Base-by-base conservation (phyloP, 2,888 invertebrate genomes). In the Drosophila longiperda region DNA sequence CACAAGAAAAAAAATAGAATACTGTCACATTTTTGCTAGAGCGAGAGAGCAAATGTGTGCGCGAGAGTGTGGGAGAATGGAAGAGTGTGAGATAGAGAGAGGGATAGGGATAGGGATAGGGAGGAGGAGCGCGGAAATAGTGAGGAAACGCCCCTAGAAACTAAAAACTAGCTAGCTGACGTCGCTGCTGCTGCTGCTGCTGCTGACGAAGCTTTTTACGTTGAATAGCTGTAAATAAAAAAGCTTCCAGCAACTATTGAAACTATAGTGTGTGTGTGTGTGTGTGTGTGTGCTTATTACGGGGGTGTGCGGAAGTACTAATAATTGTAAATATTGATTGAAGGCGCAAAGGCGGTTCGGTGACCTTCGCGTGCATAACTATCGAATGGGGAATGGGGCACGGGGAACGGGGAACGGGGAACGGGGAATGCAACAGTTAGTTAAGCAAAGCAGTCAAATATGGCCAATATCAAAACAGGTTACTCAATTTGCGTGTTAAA, bases 361-460 rank as follows among this genome's bases (percentile, higher is more conserved):
- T 89, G 88, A 92, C 92, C 92, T 92, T 92, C 92, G 90, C 80
- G 83, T 91, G 90, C 82, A 80, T 80, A 75, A 64, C 55, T 73
- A 83, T 57, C 58, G 68, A 17, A 29, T 42, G 36, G 61, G 23
- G 29, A 29, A 29, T 29, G 29, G 29, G 29, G 29, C 6, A 34
- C 12, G 34, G 34, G 15, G 15, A 15, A 2, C 7, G 40, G n/a
- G 33, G 40, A 17, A 17, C 26, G 17, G 12, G 45, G 42, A 20
- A 3, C 36, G 55, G 29, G 38, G 15, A 55, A 73, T 69, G 83
- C 84, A 84, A 84, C 89, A 83, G 83, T 85, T 83, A 8, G 45
- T 26, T 23, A 8, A 26, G 11, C 40, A 2, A 7, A 12, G 20
- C 60, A 69, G 54, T 48, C 32, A 53, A 36, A 55, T 38, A 2